A percentile compares a stretch with the other conserved stretches of the same genome.
phyloP scores from a whole-genome alignment of 2,113 vertebrate species.

The Coptodon bakossiorum region DNA sequence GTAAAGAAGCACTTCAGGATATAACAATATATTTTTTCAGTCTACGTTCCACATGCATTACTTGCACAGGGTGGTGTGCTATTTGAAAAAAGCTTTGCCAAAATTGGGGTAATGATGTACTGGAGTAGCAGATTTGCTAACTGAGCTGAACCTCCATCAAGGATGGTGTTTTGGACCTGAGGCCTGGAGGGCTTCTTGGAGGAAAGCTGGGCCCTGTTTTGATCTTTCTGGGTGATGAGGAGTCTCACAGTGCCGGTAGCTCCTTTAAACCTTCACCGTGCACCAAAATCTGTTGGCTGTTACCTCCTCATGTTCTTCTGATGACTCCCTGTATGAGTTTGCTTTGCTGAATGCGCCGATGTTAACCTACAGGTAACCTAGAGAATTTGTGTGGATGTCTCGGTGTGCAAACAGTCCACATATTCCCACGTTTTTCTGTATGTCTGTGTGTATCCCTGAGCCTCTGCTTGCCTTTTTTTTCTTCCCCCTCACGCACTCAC shows the following conservation, averaged over 20 bases:
- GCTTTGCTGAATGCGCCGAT: not conserved
- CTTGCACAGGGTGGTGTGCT: not conserved
- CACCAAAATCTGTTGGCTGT: not conserved
- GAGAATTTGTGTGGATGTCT: not conserved
- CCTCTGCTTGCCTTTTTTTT: not conserved
- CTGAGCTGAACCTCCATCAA: constrained; percentile 30
- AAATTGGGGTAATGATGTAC: constrained; percentile 45
- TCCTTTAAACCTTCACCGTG: not conserved
- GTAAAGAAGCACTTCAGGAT: not conserved
- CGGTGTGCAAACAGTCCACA: not conserved
- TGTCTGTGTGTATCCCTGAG: not conserved
- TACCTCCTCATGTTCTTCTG: not conserved
- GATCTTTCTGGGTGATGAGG: constrained; percentile 8
- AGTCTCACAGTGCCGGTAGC: not conserved
- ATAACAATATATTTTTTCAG: not conserved
- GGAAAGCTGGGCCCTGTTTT: not conserved
- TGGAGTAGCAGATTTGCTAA: not conserved
- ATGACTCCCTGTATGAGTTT: not conserved
- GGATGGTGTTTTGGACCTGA: constrained; percentile 17
- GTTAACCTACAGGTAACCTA: not conserved
- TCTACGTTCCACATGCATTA: not conserved
- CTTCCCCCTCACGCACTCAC: not conserved
- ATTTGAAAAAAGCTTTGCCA: not conserved
- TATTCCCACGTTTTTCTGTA: not conserved
- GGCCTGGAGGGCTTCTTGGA: constrained; percentile 20